These are phyloP conservation scores for Leptopilina drosophilae DNA, from an alignment of 2,888 invertebrate genomes.

Conservation along the genomic window DNA sequence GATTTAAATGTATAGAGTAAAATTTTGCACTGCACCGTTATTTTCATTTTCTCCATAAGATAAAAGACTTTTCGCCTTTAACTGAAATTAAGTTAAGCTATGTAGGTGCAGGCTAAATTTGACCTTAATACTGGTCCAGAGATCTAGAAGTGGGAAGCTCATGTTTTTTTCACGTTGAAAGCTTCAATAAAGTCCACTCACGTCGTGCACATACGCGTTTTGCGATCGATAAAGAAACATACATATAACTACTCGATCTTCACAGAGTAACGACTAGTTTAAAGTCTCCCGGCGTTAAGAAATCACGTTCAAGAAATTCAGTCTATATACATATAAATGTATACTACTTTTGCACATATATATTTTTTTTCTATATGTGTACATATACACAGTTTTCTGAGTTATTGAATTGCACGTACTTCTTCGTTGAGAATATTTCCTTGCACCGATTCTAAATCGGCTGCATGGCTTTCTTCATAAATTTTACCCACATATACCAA, in stretches of 20 bases:
- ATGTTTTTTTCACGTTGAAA: slow-evolving; percentile 48
- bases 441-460: slow-evolving; percentile 7
- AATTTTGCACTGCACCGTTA: too few relatives aligned
- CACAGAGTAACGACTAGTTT: slow-evolving; percentile 17
- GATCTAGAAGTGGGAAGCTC: slow-evolving; percentile 8
- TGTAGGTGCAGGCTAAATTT: background rate
- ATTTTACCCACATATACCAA: background rate
- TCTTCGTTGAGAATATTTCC: slow-evolving; percentile 9
- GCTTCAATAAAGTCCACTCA: slow-evolving; percentile 47
- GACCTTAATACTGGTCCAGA: background rate
- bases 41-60: background rate
- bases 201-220: slow-evolving; percentile 47
- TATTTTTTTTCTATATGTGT: too few relatives aligned
- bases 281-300: slow-evolving; percentile 9
- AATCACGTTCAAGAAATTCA: slow-evolving; percentile 10
- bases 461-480: slow-evolving; percentile 14
- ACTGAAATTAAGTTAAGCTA: background rate
- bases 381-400: background rate
- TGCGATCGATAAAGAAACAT: slow-evolving; percentile 15
- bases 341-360: too few relatives aligned
- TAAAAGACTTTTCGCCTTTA: background rate
- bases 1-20: too few relatives aligned
- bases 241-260: slow-evolving; percentile 14
- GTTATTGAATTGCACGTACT: slow-evolving; percentile 9
- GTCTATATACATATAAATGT: background rate